A percentile compares a stretch with the other conserved stretches of the same genome.
Conservation (phyloP, 2,888 invertebrate species). For the Amphipyra tragopoginis region DNA sequence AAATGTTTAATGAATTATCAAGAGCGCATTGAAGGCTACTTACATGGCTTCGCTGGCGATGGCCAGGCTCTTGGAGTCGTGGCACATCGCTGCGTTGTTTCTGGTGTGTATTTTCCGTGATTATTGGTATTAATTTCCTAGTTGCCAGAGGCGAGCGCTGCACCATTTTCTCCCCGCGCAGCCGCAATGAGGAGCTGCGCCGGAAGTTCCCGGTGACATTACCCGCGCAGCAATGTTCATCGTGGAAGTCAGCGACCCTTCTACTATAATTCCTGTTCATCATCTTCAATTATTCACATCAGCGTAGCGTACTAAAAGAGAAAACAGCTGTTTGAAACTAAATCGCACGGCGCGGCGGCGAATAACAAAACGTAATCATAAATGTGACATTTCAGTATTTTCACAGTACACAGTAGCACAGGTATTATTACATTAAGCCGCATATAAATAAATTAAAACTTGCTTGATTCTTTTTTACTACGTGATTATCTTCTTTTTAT, state of each 20-base stretch:
- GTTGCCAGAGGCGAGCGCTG: constrained; percentile 88
- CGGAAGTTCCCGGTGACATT: constrained; percentile 90
- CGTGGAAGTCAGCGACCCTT: constrained; percentile 83
- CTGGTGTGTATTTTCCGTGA: constrained; percentile 90
- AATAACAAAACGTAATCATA: constrained; percentile 40
- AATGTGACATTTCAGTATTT: constrained; percentile 42
- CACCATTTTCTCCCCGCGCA: constrained; percentile 91
- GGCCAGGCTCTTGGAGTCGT: constrained; percentile 82
- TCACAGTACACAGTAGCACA: constrained; percentile 27
- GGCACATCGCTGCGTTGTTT: constrained; percentile 86
- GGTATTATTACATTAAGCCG: constrained; percentile 29
- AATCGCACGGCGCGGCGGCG: constrained; percentile 45
- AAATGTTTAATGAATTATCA: constrained; percentile 50
- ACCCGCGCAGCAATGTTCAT: constrained; percentile 87
- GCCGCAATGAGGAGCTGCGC: constrained; percentile 92
- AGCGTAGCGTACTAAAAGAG: constrained; percentile 79
- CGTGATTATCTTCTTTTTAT: no score
- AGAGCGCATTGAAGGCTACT: constrained; percentile 66
- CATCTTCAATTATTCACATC: constrained; percentile 83
- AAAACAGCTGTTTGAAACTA: constrained; percentile 75
- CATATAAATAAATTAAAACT: not conserved
- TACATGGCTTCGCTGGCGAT: constrained; percentile 90
- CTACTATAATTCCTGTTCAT: constrained; percentile 84
- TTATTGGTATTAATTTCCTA: constrained; percentile 90
- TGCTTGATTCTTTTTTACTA: no score